phyloP scores from a whole-genome alignment of 2,888 invertebrate genomes.

The Andrena fulva region DNA sequence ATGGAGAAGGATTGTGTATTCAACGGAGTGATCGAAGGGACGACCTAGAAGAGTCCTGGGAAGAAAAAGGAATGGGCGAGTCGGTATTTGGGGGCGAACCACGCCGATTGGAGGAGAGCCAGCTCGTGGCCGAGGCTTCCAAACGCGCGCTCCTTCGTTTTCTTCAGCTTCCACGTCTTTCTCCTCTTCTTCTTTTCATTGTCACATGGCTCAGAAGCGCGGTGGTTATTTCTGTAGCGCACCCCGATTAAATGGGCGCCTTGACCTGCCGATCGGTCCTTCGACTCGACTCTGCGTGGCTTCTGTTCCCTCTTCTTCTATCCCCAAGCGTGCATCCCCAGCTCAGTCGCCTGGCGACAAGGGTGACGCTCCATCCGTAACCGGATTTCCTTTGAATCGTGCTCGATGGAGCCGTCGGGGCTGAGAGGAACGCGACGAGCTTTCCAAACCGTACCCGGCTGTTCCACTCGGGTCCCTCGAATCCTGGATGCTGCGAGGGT shows the following conservation, averaged over 20 bases:
- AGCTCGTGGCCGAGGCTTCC: slow-evolving; percentile 51
- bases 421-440: slow-evolving; percentile 6
- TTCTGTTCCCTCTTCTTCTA: not conserved
- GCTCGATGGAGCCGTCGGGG: not conserved
- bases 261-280: slow-evolving; percentile 44
- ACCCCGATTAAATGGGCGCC: slow-evolving; percentile 26
- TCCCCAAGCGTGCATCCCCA: not conserved
- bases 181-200: slow-evolving; percentile 44
- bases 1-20: slow-evolving; percentile 33
- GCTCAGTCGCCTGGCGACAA: not conserved
- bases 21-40: slow-evolving; percentile 12
- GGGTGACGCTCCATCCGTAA: not conserved
- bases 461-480: not conserved
- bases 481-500: not conserved
- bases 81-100: slow-evolving; percentile 60
- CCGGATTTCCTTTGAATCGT: slow-evolving; percentile 12
- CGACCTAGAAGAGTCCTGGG: slow-evolving; percentile 34
- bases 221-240: slow-evolving; percentile 57
- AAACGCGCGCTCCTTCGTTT: slow-evolving; percentile 63
- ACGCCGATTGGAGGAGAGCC: slow-evolving; percentile 69
- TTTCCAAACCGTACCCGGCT: not conserved
- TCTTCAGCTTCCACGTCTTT: slow-evolving; percentile 31
- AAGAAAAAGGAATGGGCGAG: slow-evolving; percentile 30
- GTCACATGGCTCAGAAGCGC: slow-evolving; percentile 14
- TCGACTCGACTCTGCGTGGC: slow-evolving; percentile 31